Conservation (phyloP, 2,113 vertebrate genomes). For the Recurvirostra avosetta region DNA sequence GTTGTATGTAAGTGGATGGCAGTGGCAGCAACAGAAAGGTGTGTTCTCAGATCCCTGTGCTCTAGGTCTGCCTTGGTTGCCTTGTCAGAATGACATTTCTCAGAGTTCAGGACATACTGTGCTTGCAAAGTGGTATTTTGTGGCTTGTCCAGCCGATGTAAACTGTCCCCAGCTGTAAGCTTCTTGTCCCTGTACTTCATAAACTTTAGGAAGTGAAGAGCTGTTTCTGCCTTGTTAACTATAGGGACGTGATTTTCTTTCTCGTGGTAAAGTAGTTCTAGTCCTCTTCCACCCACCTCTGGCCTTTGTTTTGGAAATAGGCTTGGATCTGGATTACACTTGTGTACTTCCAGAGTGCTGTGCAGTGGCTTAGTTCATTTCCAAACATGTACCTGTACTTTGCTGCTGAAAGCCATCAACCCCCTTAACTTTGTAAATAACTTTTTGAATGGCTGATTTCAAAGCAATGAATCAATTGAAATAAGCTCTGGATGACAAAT, state of each 20-base stretch:
- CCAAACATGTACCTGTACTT: not conserved
- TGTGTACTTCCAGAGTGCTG: rapidly evolving
- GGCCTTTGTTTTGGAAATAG: not conserved
- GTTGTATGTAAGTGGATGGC: not conserved
- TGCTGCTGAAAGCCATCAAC: not conserved
- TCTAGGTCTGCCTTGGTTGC: not conserved
- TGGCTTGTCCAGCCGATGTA: not conserved
- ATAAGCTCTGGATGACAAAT: not conserved
- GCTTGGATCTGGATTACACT: not conserved
- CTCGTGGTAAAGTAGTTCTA: not conserved
- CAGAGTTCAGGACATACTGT: not conserved
- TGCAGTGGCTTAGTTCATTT: not conserved
- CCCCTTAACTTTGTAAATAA: not conserved
- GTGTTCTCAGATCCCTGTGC: not conserved
- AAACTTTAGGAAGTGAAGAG: not conserved
- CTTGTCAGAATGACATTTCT: not conserved
- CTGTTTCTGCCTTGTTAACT: not conserved
- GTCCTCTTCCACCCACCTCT: not conserved
- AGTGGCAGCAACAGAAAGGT: not conserved
- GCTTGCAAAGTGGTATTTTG: not conserved
- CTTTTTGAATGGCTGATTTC: not conserved
- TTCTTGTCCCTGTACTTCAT: not conserved
- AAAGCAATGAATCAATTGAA: not conserved
- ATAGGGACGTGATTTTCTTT: not conserved
- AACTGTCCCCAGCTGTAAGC: not conserved